These are phyloP conservation scores for Odobenus rosmarus DNA, from an alignment of 2,113 vertebrate species.

Conservation along the genomic window DNA sequence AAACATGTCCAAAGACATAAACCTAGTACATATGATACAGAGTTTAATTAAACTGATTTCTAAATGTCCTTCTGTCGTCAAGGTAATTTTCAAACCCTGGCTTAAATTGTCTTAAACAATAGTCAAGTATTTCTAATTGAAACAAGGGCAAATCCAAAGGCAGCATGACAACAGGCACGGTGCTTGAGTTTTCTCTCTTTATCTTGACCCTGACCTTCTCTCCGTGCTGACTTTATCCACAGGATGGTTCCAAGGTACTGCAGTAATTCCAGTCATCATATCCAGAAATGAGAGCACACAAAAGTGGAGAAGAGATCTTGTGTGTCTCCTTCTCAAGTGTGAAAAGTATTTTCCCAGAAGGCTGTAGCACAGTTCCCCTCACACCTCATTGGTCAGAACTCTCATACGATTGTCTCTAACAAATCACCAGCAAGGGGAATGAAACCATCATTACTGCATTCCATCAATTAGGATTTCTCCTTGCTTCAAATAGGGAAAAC, in stretches of 20 bases:
- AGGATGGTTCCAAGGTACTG: neutral
- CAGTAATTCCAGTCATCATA: neutral
- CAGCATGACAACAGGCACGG: neutral
- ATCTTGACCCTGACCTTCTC: neutral
- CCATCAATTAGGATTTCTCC: neutral
- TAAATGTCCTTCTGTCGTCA: neutral
- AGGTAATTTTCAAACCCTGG: neutral
- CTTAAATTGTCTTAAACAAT: neutral
- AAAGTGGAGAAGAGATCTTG: neutral
- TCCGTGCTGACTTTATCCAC: neutral
- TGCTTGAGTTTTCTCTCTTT: neutral
- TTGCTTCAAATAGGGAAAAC: neutral
- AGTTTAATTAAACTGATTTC: neutral
- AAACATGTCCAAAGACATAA: neutral
- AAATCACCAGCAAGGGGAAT: neutral
- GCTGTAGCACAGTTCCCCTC: neutral
- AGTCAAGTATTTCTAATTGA: neutral
- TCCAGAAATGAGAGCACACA: neutral
- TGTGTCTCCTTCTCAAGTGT: neutral
- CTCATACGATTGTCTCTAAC: neutral
- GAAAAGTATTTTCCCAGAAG: neutral
- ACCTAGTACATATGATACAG: neutral
- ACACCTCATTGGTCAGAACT: neutral
- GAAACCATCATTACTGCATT: neutral
- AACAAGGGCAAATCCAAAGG: neutral